Percentiles rank a stretch among this genome's conserved stretches.
phyloP scores from a whole-genome alignment of 2,888 invertebrate species.

The Altica lythri region DNA sequence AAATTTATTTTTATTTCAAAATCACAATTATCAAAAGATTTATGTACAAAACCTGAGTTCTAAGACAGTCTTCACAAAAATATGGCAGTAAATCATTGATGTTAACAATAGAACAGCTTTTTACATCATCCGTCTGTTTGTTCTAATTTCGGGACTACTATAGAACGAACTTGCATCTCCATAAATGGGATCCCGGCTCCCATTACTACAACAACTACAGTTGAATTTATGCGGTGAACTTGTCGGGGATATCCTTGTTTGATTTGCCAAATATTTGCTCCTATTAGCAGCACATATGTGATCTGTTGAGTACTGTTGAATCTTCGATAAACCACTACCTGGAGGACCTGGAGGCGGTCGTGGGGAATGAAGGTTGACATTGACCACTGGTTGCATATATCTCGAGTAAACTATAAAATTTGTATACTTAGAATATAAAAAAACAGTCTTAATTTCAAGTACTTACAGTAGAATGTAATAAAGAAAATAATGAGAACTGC shows the following conservation, averaged over 20 bases:
- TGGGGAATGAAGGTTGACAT: conserved; percentile 47
- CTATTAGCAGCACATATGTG: neutral
- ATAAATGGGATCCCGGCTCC: conserved; percentile 47
- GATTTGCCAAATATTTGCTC: neutral
- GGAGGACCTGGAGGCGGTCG: conserved; percentile 13
- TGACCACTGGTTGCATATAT: conserved; percentile 53
- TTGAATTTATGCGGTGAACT: too few relatives aligned
- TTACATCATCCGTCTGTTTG: conserved; percentile 52
- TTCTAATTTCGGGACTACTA: conserved; percentile 50
- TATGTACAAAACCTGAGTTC: conserved; percentile 4
- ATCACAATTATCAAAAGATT: conserved; percentile 17
- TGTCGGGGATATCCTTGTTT: too few relatives aligned
- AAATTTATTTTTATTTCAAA: conserved; percentile 19
- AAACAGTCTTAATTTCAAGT: neutral
- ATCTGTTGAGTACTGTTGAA: neutral
- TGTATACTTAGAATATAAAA: conserved; percentile 4
- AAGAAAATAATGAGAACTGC: conserved; percentile 51
- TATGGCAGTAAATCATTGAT: neutral
- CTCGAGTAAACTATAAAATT: conserved; percentile 49
- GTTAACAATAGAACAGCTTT: neutral
- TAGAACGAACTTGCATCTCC: conserved; percentile 52
- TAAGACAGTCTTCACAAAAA: conserved; percentile 7
- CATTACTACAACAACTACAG: too few relatives aligned
- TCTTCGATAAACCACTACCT: neutral
- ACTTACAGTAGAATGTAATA: conserved; percentile 53